phyloP scores from a whole-genome alignment of 2,888 invertebrate genomes.

The Pachliopta kotzebuea region DNA sequence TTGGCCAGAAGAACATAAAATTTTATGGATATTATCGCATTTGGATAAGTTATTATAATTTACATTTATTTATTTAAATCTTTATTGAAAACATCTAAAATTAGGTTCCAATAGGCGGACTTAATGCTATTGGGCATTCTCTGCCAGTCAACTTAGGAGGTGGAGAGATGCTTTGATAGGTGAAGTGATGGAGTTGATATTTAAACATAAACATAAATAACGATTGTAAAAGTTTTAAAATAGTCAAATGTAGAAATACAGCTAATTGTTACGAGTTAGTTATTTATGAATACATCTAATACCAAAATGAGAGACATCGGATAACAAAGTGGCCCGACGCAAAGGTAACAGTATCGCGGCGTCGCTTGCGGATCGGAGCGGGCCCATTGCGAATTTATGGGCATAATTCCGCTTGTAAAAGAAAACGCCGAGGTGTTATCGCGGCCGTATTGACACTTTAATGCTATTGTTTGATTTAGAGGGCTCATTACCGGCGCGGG shows the following conservation, averaged over 20 bases:
- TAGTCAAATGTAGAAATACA: neutral
- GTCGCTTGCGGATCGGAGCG: slow-evolving; percentile 56
- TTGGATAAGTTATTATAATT: too few relatives aligned
- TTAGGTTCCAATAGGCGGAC: too few relatives aligned
- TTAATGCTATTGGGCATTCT: too few relatives aligned
- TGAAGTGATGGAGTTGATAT: too few relatives aligned
- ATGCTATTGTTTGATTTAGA: slow-evolving; percentile 81
- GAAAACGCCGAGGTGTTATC: slow-evolving; percentile 77
- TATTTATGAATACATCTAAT: slow-evolving; percentile 15
- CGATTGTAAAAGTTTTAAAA: too few relatives aligned
- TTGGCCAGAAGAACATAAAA: too few relatives aligned
- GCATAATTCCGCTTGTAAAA: slow-evolving; percentile 73
- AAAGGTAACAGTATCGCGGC: slow-evolving; percentile 37
- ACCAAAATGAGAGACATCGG: slow-evolving; percentile 32
- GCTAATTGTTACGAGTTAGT: neutral
- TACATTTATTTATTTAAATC: too few relatives aligned
- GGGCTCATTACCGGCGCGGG: slow-evolving; percentile 72
- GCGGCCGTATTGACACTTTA: slow-evolving; percentile 77
- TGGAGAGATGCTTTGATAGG: too few relatives aligned
- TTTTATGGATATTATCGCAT: too few relatives aligned
- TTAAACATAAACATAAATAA: too few relatives aligned
- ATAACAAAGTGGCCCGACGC: slow-evolving; percentile 29
- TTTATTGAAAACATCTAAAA: too few relatives aligned
- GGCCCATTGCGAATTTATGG: slow-evolving; percentile 64
- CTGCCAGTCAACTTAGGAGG: too few relatives aligned